These are phyloP conservation scores for Oophaga sylvatica DNA, from an alignment of 2,797 vertebrate species.

Conservation along the genomic window DNA sequence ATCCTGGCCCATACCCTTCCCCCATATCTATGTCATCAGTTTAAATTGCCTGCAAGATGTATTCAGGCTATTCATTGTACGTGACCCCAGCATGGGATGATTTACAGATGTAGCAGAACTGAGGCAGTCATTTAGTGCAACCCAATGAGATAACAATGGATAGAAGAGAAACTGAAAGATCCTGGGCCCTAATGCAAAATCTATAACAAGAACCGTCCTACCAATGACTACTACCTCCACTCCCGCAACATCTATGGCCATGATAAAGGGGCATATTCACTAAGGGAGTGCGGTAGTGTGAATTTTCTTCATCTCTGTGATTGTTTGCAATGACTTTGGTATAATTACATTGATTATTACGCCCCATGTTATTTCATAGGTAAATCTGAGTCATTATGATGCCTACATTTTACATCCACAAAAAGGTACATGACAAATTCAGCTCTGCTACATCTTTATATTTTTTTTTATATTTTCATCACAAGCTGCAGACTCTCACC, in stretches of 20 bases:
- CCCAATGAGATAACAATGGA: neutral
- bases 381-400: neutral
- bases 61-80: conserved; percentile 10
- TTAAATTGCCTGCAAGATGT: neutral
- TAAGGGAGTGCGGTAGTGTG: neutral
- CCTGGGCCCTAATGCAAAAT: neutral
- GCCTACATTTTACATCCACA: neutral
- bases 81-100: neutral
- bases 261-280: neutral
- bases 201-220: too few relatives aligned
- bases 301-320: too few relatives aligned
- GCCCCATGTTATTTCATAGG: neutral
- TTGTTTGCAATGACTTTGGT: too few relatives aligned
- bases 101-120: neutral
- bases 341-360: too few relatives aligned
- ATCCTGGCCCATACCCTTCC: neutral
- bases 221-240: too few relatives aligned
- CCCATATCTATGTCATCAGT: conserved; percentile 4
- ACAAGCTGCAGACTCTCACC: neutral
- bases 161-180: neutral
- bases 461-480: neutral
- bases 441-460: neutral
- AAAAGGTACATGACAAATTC: neutral
- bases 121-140: neutral
- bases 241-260: neutral